Evolutionary conservation across 2,888 invertebrate genomes (phyloP).

Genomic region (Amphipoea oculea): DNA sequence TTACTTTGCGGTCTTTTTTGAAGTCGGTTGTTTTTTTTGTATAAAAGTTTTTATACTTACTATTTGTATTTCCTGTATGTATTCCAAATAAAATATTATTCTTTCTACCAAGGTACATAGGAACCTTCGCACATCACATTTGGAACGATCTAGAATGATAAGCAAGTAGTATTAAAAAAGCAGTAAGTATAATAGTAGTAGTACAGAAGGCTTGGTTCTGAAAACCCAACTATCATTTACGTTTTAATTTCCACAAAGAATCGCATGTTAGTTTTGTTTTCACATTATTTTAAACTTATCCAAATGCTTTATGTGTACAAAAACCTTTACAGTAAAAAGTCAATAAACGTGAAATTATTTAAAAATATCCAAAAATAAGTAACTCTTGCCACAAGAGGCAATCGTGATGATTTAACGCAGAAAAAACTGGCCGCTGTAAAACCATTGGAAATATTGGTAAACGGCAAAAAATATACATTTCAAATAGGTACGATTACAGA

Average conservation of each 20-base stretch:
- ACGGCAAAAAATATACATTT: conserved; percentile 44
- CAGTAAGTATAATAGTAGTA: background rate
- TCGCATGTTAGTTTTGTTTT: background rate
- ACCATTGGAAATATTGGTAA: conserved; percentile 35
- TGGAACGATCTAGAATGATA: background rate
- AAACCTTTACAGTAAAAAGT: background rate
- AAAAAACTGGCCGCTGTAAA: conserved; percentile 35
- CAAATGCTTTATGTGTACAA: background rate
- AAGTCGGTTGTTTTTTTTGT: too few relatives aligned
- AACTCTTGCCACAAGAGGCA: conserved; percentile 13
- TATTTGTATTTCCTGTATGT: background rate
- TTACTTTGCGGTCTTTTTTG: too few relatives aligned
- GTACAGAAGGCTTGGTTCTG: background rate
- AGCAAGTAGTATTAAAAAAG: background rate
- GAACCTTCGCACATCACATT: background rate
- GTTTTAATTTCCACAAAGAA: background rate
- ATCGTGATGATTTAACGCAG: conserved; percentile 18
- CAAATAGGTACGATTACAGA: conserved; percentile 42
- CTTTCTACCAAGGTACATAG: background rate
- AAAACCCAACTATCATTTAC: background rate
- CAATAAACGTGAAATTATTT: conserved; percentile 1
- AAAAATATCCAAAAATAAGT: conserved; percentile 2
- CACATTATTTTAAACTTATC: background rate
- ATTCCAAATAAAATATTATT: too few relatives aligned
- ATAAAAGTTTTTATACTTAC: background rate